Conservation (phyloP, 2,113 vertebrate species). For the Lamprotornis superbus region DNA sequence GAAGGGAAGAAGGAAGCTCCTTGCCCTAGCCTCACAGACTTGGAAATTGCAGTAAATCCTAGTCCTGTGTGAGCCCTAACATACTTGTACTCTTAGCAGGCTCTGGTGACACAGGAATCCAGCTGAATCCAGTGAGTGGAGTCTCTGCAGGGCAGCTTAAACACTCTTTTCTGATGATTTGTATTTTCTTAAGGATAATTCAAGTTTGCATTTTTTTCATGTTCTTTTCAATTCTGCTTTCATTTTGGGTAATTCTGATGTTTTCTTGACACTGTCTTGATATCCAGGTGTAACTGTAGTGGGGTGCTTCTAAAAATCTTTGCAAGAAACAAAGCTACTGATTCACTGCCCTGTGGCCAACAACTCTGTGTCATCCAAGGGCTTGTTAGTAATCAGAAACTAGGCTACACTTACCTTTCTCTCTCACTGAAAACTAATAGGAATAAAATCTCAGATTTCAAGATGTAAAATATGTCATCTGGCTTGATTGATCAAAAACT, state of each 20-base stretch:
- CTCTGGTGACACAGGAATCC: background rate
- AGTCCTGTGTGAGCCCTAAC: background rate
- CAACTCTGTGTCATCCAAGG: background rate
- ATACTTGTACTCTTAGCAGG: background rate
- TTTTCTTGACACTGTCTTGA: background rate
- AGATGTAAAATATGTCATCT: background rate
- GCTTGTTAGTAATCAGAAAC: background rate
- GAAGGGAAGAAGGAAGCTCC: background rate
- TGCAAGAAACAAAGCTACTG: background rate
- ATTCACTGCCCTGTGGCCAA: background rate
- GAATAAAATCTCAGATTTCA: background rate
- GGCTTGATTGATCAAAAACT: background rate
- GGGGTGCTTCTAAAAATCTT: background rate
- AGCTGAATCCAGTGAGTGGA: background rate
- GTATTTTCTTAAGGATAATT: background rate
- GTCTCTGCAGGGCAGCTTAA: background rate
- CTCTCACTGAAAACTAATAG: background rate
- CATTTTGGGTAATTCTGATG: background rate
- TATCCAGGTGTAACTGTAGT: background rate
- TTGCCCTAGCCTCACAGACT: background rate
- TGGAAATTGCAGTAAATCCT: background rate
- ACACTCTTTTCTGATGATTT: background rate
- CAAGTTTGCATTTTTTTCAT: background rate
- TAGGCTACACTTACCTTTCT: background rate
- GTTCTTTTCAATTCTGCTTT: background rate